Percentiles rank a stretch among this genome's conserved stretches.
Evolutionary conservation across 2,888 invertebrate genomes (phyloP).

Genomic region (Acanthosepion lycidas): DNA sequence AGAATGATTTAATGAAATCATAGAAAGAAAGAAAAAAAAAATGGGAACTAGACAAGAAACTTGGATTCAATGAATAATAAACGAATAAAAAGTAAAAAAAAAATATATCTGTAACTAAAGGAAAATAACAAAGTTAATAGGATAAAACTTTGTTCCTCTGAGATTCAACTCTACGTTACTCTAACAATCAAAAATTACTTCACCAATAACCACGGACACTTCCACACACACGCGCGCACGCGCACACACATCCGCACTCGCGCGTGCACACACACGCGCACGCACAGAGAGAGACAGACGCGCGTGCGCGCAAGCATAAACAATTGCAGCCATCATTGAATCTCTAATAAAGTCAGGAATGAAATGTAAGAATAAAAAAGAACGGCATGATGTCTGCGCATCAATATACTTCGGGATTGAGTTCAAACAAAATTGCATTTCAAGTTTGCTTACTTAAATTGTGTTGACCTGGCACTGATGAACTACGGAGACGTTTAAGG

Average conservation of each 20-base stretch:
- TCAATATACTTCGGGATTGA: neutral
- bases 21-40: neutral
- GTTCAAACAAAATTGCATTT: constrained; percentile 22
- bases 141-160: neutral
- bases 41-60: neutral
- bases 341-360: neutral
- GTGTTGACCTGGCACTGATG: neutral
- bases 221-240: neutral
- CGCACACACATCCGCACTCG: too few relatives aligned
- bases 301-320: neutral
- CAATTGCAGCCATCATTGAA: neutral
- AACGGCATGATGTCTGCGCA: neutral
- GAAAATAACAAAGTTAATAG: neutral
- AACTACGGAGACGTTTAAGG: constrained; percentile 10
- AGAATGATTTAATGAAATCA: neutral
- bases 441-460: neutral
- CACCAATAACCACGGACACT: neutral
- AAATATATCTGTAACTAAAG: neutral
- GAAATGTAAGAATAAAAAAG: neutral
- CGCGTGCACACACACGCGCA: neutral
- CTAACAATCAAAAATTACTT: neutral
- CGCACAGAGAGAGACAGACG: neutral
- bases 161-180: neutral
- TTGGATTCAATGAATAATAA: neutral
- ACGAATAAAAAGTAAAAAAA: neutral